Conservation (phyloP, 2,888 invertebrate species). For the Venusia cambrica region DNA sequence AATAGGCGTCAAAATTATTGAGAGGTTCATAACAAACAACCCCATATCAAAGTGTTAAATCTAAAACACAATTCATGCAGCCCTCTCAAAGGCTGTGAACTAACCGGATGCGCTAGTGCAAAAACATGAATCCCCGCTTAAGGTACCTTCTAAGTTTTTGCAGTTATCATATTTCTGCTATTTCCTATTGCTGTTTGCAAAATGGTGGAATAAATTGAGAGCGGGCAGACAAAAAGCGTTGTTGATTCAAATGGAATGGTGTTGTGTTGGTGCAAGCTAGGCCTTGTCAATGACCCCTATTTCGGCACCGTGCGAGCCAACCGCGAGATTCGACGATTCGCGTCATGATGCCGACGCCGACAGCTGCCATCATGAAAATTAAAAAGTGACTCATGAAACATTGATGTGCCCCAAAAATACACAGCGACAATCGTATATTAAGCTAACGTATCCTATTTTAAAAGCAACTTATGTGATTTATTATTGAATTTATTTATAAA, state of each 20-base stretch:
- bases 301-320: slow-evolving; percentile 65
- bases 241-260: slow-evolving; percentile 51
- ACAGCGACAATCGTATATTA: slow-evolving; percentile 2
- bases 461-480: no score
- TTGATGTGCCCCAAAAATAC: slow-evolving; percentile 21
- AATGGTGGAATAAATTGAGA: slow-evolving; percentile 33
- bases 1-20: slow-evolving; percentile 34
- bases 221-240: slow-evolving; percentile 36
- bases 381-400: slow-evolving; percentile 25
- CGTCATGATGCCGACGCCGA: slow-evolving; percentile 39
- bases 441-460: slow-evolving; percentile 6
- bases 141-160: slow-evolving; percentile 33
- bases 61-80: slow-evolving; percentile 13
- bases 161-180: slow-evolving; percentile 32
- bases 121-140: slow-evolving; percentile 41
- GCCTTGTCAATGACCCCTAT: slow-evolving; percentile 79
- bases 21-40: slow-evolving; percentile 33
- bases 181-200: slow-evolving; percentile 32
- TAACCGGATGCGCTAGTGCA: slow-evolving; percentile 37
- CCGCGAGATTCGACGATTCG: slow-evolving; percentile 60
- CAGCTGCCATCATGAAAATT: slow-evolving; percentile 29
- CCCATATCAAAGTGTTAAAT: slow-evolving; percentile 21
- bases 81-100: slow-evolving; percentile 18
- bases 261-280: slow-evolving; percentile 58
- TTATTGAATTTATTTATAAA: no score